Evolutionary conservation across 2,113 vertebrate species (phyloP).

Genomic region (Etia nguti): DNA sequence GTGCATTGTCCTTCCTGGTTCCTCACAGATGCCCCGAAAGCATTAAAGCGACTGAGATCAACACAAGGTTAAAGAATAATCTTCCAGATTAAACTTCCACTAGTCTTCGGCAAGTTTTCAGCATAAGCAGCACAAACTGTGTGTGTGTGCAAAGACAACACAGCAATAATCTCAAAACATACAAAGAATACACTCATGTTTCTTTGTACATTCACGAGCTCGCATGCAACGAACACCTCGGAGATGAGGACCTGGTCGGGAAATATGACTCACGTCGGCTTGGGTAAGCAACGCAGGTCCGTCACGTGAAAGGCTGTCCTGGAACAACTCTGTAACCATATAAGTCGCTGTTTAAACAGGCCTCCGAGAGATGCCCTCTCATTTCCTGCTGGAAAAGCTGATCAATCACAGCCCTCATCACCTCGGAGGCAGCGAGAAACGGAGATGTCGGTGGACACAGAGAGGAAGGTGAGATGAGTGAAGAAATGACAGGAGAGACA

Average conservation of each 20-base stretch:
- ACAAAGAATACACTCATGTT: neutral
- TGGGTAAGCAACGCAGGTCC: neutral
- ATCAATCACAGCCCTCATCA: slow-evolving; percentile 61
- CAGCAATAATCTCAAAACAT: neutral
- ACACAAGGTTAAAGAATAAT: neutral
- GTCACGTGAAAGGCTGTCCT: slow-evolving; percentile 49
- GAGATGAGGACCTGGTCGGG: slow-evolving; percentile 14
- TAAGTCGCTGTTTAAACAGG: slow-evolving; percentile 80
- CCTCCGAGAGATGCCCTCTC: slow-evolving; percentile 73
- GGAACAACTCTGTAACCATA: slow-evolving; percentile 72
- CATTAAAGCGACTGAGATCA: neutral
- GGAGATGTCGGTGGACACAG: neutral
- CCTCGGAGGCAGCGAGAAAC: slow-evolving; percentile 21
- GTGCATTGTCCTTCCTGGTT: neutral
- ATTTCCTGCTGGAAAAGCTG: slow-evolving; percentile 69
- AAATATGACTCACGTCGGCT: slow-evolving; percentile 53
- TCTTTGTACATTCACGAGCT: neutral
- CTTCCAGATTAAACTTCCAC: neutral
- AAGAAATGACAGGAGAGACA: neutral
- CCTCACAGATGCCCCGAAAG: neutral
- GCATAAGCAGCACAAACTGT: neutral
- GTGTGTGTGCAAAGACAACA: neutral
- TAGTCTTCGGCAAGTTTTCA: neutral
- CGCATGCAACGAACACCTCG: neutral
- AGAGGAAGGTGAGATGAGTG: slow-evolving; percentile 10